These are phyloP conservation scores for Bombus pascuorum DNA, from an alignment of 1,140 invertebrate species.

Conservation along the genomic window DNA sequence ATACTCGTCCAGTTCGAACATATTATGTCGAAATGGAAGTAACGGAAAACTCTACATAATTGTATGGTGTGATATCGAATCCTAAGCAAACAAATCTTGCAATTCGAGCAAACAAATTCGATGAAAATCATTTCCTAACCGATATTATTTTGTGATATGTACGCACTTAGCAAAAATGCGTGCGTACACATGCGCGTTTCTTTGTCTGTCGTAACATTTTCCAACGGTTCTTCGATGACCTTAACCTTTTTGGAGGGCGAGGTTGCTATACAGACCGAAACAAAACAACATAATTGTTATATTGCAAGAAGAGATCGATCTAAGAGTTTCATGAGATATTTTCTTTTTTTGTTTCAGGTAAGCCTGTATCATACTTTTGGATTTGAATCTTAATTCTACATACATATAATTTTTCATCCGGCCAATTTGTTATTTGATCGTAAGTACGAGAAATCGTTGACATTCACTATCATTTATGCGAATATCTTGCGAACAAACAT, in stretches of 20 bases:
- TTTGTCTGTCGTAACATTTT: slow-evolving; percentile 51
- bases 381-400: slow-evolving; percentile 7
- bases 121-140: no score
- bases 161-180: not conserved
- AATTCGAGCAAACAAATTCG: no score
- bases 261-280: slow-evolving; percentile 30
- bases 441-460: slow-evolving; percentile 46
- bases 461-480: no score
- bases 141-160: not conserved
- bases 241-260: slow-evolving; percentile 73
- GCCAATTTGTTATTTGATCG: slow-evolving; percentile 21
- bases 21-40: no score
- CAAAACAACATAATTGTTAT: slow-evolving; percentile 39
- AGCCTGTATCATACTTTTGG: slow-evolving; percentile 61
- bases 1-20: no score
- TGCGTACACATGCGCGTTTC: not conserved
- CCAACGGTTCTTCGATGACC: slow-evolving; percentile 62
- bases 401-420: not conserved
- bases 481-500: no score
- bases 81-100: no score
- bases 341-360: slow-evolving; percentile 74
- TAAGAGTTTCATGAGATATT: not conserved
- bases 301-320: slow-evolving; percentile 32
- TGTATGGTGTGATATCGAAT: no score
- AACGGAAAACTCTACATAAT: no score